Conservation (phyloP, 1,140 invertebrate genomes). For the Eumeta japonica region DNA sequence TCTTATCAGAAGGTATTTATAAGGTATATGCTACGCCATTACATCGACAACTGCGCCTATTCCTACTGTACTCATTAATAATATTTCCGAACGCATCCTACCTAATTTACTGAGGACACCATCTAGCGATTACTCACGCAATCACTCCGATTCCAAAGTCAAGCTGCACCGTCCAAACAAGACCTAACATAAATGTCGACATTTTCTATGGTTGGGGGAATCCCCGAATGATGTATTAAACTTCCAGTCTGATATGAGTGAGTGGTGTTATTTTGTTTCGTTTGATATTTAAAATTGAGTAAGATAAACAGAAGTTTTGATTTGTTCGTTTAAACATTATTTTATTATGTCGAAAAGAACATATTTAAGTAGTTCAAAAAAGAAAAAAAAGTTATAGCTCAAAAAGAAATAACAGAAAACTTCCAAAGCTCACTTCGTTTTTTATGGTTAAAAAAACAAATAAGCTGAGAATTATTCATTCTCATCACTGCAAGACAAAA, state of each 20-base stretch:
- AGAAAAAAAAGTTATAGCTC: too few relatives aligned
- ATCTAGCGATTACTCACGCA: constrained; percentile 10
- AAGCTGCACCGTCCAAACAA: too few relatives aligned
- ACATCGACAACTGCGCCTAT: neutral
- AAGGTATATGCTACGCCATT: constrained; percentile 3
- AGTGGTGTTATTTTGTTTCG: constrained; percentile 5
- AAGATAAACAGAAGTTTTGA: neutral
- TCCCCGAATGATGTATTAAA: constrained; percentile 13
- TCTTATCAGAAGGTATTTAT: constrained; percentile 3
- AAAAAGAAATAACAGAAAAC: constrained; percentile 8
- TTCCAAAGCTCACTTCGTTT: constrained; percentile 8
- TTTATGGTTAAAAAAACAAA: constrained; percentile 5
- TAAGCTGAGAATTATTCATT: constrained; percentile 1
- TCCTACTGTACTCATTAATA: too few relatives aligned
- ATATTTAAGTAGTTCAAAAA: too few relatives aligned
- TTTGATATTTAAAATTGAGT: constrained; percentile 1
- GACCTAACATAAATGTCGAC: constrained; percentile 12
- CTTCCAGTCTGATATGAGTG: constrained; percentile 7
- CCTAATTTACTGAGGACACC: constrained; percentile 11
- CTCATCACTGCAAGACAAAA: constrained; percentile 4
- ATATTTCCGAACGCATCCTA: constrained; percentile 12
- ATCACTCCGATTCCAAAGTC: constrained; percentile 12
- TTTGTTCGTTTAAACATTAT: too few relatives aligned
- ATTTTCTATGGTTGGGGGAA: constrained; percentile 12
- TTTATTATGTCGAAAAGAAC: too few relatives aligned